Percentiles rank a stretch among this genome's conserved stretches.
Conservation (phyloP, 2,888 invertebrate species). For the Volucella inanis region DNA sequence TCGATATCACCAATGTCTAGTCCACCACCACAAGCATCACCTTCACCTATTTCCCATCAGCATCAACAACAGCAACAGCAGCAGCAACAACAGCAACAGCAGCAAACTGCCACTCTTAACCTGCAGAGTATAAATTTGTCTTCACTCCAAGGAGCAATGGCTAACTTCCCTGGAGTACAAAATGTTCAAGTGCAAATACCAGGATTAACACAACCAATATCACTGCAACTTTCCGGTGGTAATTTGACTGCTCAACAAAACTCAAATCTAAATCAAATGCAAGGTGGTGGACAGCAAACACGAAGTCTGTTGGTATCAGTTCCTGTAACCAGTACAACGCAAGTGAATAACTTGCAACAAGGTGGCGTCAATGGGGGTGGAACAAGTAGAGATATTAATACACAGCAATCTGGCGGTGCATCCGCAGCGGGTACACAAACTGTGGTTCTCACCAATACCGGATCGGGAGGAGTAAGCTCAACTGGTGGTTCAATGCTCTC, state of each 20-base stretch:
- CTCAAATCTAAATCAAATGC: constrained; percentile 57
- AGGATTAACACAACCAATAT: constrained; percentile 93
- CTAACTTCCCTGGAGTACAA: constrained; percentile 87
- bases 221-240: constrained; percentile 89
- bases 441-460: constrained; percentile 81
- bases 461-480: constrained; percentile 57
- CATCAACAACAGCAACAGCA: constrained; percentile 75
- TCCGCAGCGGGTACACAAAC: constrained; percentile 82
- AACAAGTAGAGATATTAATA: constrained; percentile 84
- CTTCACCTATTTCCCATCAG: constrained; percentile 79
- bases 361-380: constrained; percentile 83
- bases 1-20: constrained; percentile 86
- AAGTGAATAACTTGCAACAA: constrained; percentile 79
- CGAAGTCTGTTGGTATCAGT: constrained; percentile 88
- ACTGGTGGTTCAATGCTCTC: constrained; percentile 85
- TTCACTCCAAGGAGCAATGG: constrained; percentile 85
- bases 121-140: constrained; percentile 90
- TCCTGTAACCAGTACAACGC: constrained; percentile 84
- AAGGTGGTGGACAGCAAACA: constrained; percentile 75
- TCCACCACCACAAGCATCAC: constrained; percentile 84
- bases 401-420: constrained; percentile 81
- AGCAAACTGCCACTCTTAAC: constrained; percentile 84
- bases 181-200: constrained; percentile 93
- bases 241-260: constrained; percentile 82
- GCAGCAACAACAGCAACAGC: constrained; percentile 79